Conservation (phyloP, 2,888 invertebrate species). For the Epicampocera succincta region DNA sequence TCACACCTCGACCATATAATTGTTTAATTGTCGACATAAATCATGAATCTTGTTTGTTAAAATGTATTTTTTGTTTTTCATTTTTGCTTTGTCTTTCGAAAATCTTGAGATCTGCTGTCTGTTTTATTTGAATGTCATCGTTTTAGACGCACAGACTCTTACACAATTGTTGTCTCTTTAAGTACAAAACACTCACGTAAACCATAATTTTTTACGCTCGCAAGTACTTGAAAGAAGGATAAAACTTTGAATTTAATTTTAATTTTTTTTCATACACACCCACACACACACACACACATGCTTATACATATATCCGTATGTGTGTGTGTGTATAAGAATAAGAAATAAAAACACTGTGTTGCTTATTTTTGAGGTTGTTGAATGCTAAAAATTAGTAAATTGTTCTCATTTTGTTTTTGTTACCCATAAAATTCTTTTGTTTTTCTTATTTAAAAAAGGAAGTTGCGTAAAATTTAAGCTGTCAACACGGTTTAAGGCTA, state of each 20-base stretch:
- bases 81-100: background rate
- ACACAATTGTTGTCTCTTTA: background rate
- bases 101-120: conserved; percentile 23
- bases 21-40: conserved; percentile 65
- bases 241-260: conserved; percentile 21
- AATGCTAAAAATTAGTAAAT: too few relatives aligned
- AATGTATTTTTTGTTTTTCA: background rate
- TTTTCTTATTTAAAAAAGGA: too few relatives aligned
- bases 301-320: background rate
- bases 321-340: too few relatives aligned
- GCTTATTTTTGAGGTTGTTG: too few relatives aligned
- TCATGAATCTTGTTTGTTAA: conserved; percentile 46
- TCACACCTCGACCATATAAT: conserved; percentile 62
- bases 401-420: too few relatives aligned
- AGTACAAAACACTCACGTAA: background rate
- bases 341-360: too few relatives aligned
- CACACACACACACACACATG: background rate
- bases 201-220: background rate
- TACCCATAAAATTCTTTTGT: too few relatives aligned
- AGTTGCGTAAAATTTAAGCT: too few relatives aligned
- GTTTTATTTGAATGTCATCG: background rate
- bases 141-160: conserved; percentile 8
- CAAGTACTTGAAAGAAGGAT: conserved; percentile 25
- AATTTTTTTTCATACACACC: background rate
- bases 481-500: too few relatives aligned